Evolutionary conservation across 2,797 vertebrate genomes (phyloP), one percentile per base, ranked within the genome.

Genomic region (Somateria mollissima): DNA sequence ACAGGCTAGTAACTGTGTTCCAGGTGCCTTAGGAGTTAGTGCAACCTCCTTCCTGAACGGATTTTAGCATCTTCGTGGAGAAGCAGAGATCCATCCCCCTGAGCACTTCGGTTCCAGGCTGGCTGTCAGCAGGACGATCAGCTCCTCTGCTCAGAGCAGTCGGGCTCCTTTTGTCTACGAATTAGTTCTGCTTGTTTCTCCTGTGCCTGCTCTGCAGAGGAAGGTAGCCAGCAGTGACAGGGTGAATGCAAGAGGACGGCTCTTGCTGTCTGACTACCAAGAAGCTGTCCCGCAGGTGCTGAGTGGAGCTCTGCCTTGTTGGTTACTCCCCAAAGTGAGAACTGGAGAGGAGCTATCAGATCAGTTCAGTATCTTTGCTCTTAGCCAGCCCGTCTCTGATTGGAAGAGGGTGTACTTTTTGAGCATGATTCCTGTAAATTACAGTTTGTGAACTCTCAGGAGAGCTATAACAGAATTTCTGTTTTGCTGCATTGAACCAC

Each of bases 371-470:
- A 6, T 57, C 71, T 81, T 32, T 84, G 80, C 81, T 57, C 39
- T 71, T 3, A 18, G 74, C 71, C 21, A 12, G 49, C 41, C 41
- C 10, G 8, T 13, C 58, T 53, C 71, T 96, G 95, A 86, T 96
- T 94, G 97, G 96, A 97, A 97, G 78, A 54, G 92, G 79, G 61
- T 36, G 91, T 45, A 25, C 80, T 86, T 83, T 87, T 94, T 91
- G 72, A 93, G 93, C 60, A 4, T 11, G 74, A 94, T 97, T 97
- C 97, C 97, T 95, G 97, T 97, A 97, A 97, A 95, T 95, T 85
- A 84, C 88, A n/a, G 90, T 87, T 89, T 53, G 62, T 73, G 72
- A 87, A 88, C 54, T 76, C 97, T 94, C 97, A 0, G 0, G 95
- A 91, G 97, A 87, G 93, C 93, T 84, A 7, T 93, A 95, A 92